These are phyloP conservation scores for Chinchilla lanigera DNA, from an alignment of 2,113 vertebrate species.

Conservation along the genomic window DNA sequence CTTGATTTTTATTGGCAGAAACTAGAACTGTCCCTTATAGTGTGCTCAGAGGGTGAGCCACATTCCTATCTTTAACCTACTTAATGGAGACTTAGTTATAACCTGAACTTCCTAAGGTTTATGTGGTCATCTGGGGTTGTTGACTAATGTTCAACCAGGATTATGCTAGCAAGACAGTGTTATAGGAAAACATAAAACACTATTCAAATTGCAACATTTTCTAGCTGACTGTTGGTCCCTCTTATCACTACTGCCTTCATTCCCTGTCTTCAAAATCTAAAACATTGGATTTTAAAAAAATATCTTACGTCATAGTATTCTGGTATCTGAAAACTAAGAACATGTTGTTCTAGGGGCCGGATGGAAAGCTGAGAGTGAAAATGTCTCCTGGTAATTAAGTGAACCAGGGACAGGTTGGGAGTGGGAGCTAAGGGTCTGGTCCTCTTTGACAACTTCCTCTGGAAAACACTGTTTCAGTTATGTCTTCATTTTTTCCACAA, in stretches of 20 bases:
- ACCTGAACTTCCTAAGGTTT: neutral
- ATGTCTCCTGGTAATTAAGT: neutral
- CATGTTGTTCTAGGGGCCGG: neutral
- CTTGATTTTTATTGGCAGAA: neutral
- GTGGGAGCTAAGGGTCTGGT: neutral
- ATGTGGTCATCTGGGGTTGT: neutral
- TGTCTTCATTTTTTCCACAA: neutral
- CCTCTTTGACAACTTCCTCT: neutral
- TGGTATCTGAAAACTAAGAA: neutral
- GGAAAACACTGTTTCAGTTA: neutral
- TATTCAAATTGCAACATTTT: conserved; percentile 9
- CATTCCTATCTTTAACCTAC: neutral
- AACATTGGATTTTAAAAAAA: neutral
- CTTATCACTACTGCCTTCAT: neutral
- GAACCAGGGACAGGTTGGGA: neutral
- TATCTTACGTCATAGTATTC: neutral
- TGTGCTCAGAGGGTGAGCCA: neutral
- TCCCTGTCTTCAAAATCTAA: neutral
- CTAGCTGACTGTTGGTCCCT: neutral
- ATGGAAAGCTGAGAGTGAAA: neutral
- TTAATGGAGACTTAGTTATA: neutral
- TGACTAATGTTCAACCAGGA: conserved; percentile 61
- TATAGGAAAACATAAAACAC: neutral
- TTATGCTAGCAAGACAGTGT: neutral
- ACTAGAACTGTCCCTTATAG: neutral